Evolutionary conservation across 1,140 invertebrate genomes (phyloP).

Genomic region (Drosophila chauvacae): DNA sequence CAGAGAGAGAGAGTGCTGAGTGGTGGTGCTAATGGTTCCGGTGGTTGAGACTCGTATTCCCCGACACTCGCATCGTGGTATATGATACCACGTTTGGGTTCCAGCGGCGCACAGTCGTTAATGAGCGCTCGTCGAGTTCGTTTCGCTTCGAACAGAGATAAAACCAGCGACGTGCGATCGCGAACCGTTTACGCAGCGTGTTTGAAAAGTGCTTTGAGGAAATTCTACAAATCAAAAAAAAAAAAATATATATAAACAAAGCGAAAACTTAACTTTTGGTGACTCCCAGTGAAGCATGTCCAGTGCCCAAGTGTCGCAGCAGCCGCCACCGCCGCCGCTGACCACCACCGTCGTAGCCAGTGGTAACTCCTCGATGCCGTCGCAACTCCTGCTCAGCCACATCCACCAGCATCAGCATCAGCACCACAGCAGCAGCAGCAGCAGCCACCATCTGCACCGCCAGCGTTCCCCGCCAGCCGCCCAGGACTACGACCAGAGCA

Average conservation of each 20-base stretch:
- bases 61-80: conserved; percentile 31
- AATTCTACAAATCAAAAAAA: background rate
- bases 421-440: conserved; percentile 26
- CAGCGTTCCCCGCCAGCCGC: conserved; percentile 28
- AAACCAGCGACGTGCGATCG: conserved; percentile 15
- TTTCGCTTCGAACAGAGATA: conserved; percentile 19
- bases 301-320: conserved; percentile 82
- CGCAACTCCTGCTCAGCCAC: conserved; percentile 77
- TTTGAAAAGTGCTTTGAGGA: conserved; percentile 17
- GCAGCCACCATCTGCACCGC: conserved; percentile 49
- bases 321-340: conserved; percentile 68
- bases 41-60: conserved; percentile 25
- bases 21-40: conserved; percentile 21
- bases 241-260: background rate
- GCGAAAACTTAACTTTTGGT: conserved; percentile 12
- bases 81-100: conserved; percentile 57
- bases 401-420: conserved; percentile 57
- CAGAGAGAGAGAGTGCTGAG: conserved; percentile 6
- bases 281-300: conserved; percentile 73
- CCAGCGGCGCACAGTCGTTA: conserved; percentile 65
- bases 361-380: conserved; percentile 57
- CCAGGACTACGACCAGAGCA: conserved; percentile 71
- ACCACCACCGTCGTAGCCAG: conserved; percentile 17
- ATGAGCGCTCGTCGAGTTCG: conserved; percentile 68
- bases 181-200: conserved; percentile 20